Percentiles rank a stretch among this genome's conserved stretches.
Evolutionary conservation across 2,888 invertebrate genomes (phyloP).

Genomic region (Tanypteryx hageni): DNA sequence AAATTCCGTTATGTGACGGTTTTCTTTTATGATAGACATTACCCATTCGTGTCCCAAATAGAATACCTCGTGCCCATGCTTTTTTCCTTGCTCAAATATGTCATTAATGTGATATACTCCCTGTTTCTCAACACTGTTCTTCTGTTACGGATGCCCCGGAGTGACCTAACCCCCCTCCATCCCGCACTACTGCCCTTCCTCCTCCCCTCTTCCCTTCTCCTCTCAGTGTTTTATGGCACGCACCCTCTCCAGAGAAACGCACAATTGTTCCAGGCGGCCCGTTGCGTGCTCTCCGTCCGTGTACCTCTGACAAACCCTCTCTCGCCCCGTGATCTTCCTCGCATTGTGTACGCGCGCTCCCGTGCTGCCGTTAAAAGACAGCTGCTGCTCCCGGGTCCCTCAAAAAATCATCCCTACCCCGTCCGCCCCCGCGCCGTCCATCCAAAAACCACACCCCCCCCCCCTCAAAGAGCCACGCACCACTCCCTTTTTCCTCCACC

Average conservation of each 20-base stretch:
- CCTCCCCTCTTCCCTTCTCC: neutral
- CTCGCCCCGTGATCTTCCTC: neutral
- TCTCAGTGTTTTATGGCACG: constrained; percentile 20
- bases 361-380: constrained; percentile 9
- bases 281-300: neutral
- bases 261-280: neutral
- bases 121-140: constrained; percentile 10
- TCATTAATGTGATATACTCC: neutral
- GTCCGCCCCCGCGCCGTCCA: too few relatives aligned
- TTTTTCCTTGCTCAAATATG: neutral
- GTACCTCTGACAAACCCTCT: neutral
- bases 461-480: neutral
- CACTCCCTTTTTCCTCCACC: neutral
- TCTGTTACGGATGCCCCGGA: neutral
- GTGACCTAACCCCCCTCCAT: neutral
- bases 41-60: neutral
- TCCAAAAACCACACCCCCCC: too few relatives aligned
- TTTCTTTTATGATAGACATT: too few relatives aligned
- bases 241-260: constrained; percentile 5
- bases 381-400: constrained; percentile 20
- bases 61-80: neutral
- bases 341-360: neutral
- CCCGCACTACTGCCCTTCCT: neutral
- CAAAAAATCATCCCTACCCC: too few relatives aligned
- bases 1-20: too few relatives aligned